A percentile compares a stretch with the other conserved stretches of the same genome.
These are phyloP conservation scores for Callinectes sapidus DNA, from an alignment of 2,888 invertebrate genomes.

Conservation along the genomic window DNA sequence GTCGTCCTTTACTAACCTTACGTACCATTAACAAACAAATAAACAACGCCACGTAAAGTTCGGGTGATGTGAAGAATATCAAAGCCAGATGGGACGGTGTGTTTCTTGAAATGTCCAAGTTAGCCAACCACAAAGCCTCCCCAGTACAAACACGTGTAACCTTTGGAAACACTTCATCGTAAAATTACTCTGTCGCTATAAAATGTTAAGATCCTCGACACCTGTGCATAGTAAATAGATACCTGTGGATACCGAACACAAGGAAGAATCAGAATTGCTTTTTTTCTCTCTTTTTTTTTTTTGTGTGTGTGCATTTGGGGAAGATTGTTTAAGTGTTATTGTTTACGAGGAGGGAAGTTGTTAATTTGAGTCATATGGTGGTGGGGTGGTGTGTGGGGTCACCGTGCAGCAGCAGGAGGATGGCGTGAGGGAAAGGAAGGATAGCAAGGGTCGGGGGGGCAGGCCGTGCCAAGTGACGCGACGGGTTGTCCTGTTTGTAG, in stretches of 20 bases:
- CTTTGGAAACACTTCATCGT: neutral
- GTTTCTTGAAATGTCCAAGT: neutral
- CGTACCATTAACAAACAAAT: neutral
- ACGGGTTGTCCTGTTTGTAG: neutral
- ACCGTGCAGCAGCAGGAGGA: neutral
- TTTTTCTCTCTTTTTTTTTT: neutral
- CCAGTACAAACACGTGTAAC: neutral
- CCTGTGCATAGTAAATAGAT: neutral
- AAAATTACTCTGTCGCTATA: neutral
- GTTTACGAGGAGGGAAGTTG: neutral
- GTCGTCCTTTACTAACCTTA: neutral
- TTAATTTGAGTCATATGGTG: neutral
- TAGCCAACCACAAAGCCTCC: neutral
- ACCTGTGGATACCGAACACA: neutral
- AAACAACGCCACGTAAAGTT: neutral
- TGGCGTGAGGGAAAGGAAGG: neutral
- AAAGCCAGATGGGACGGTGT: neutral
- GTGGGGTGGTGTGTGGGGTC: neutral
- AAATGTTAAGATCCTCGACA: neutral
- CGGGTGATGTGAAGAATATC: neutral
- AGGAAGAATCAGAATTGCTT: neutral
- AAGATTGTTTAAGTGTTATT: neutral
- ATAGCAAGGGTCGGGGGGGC: neutral
- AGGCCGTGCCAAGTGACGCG: neutral
- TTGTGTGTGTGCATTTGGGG: too few species aligned